Conservation (phyloP, 2,113 vertebrate genomes). For the Axis porcinus region DNA sequence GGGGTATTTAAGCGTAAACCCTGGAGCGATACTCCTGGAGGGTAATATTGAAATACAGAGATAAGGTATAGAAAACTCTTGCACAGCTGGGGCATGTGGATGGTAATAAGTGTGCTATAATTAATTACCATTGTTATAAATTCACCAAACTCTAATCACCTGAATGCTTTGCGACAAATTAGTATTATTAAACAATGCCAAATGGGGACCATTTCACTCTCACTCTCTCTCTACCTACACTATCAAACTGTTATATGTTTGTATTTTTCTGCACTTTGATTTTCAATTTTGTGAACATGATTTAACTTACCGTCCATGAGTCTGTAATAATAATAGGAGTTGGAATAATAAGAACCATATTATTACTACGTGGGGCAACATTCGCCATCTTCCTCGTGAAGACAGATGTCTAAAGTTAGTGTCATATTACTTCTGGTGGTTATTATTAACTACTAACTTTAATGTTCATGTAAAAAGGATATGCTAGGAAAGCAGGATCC, state of each 20-base stretch:
- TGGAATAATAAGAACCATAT: not conserved
- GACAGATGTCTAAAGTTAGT: slow-evolving; percentile 10
- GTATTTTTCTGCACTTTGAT: not conserved
- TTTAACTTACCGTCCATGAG: not conserved
- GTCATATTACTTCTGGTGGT: not conserved
- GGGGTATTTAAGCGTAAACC: not conserved
- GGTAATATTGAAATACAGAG: not conserved
- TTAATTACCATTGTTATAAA: not conserved
- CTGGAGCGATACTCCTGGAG: not conserved
- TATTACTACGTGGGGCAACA: slow-evolving; percentile 2
- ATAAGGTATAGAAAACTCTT: not conserved
- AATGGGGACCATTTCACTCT: not conserved
- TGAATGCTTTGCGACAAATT: not conserved
- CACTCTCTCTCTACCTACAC: not conserved
- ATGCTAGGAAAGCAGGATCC: not conserved
- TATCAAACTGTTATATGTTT: not conserved
- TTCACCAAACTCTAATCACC: not conserved
- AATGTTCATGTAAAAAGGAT: not conserved
- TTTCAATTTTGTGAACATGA: not conserved
- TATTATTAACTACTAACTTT: not conserved
- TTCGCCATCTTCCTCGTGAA: slow-evolving; percentile 11
- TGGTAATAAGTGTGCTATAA: not conserved
- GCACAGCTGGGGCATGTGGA: not conserved
- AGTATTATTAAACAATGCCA: not conserved
- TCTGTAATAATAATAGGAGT: not conserved